Conservation (phyloP, 92 coral and sea anemone species). For the Bergia sp. region DNA sequence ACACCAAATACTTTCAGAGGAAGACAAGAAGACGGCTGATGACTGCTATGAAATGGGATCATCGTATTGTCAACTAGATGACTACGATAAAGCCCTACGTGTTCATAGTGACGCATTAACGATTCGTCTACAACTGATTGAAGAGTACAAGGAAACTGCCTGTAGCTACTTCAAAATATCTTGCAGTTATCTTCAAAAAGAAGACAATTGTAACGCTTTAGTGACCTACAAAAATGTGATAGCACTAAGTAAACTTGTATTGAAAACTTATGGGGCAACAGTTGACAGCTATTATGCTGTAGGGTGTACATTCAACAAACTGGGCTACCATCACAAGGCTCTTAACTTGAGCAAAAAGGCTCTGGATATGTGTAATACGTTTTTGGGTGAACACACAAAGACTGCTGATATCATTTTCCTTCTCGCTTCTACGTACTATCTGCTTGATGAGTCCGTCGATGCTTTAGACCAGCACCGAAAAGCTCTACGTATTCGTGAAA, state of each 20-base stretch:
- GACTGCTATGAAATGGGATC: not conserved
- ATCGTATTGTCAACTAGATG: not conserved
- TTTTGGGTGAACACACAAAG: not conserved
- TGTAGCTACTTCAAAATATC: not conserved
- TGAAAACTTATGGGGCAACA: not conserved
- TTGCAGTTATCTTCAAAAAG: not conserved
- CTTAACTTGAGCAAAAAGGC: not conserved
- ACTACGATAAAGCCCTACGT: not conserved
- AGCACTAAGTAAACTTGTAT: not conserved
- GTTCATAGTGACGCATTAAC: not conserved
- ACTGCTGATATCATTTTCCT: not conserved
- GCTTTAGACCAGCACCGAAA: not conserved
- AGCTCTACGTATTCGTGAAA: not conserved
- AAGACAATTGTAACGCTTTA: not conserved
- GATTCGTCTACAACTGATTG: not conserved
- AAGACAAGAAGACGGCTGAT: not conserved
- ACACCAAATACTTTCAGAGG: not conserved
- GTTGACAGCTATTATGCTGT: slow-evolving; percentile 4
- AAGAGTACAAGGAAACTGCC: not conserved
- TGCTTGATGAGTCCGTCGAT: not conserved
- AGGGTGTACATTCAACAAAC: not conserved
- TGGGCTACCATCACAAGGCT: not conserved
- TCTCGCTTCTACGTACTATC: not conserved
- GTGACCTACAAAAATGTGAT: not conserved
- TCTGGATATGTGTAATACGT: not conserved